Evolutionary conservation across 2,113 vertebrate species (phyloP).

Genomic region (Fregetta grallaria): DNA sequence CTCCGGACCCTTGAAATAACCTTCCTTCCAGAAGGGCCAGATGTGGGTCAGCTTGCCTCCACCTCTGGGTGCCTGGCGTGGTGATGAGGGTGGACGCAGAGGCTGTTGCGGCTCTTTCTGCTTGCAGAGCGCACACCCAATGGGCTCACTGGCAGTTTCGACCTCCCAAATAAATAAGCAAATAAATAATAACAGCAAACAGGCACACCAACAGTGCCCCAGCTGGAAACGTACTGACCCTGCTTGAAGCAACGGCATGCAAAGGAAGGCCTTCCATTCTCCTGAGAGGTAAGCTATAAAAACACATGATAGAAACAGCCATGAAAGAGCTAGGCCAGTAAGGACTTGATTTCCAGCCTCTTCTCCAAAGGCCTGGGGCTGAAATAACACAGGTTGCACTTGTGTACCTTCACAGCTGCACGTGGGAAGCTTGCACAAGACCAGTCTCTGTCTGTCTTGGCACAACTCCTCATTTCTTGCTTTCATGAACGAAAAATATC

Average conservation of each 20-base stretch:
- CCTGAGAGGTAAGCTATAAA: not conserved
- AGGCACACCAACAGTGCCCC: not conserved
- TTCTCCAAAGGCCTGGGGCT: not conserved
- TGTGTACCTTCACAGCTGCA: not conserved
- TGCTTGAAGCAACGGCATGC: not conserved
- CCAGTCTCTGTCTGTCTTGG: not conserved
- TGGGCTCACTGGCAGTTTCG: not conserved
- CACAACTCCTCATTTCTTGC: not conserved
- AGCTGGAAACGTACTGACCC: not conserved
- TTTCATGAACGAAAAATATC: not conserved
- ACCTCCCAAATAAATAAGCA: not conserved
- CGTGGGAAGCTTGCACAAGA: not conserved
- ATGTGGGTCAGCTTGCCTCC: not conserved
- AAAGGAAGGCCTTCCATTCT: not conserved
- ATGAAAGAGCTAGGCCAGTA: not conserved
- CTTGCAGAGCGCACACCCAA: not conserved
- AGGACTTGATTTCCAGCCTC: not conserved
- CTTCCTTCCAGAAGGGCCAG: not conserved
- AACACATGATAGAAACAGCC: not conserved
- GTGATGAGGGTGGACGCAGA: not conserved
- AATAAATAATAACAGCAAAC: not conserved
- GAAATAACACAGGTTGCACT: not conserved
- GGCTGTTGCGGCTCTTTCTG: not conserved
- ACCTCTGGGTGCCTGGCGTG: rapidly evolving
- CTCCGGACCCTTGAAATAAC: not conserved